Base-by-base conservation (phyloP, 2,797 vertebrate species). In the Microtus obscurus region DNA sequence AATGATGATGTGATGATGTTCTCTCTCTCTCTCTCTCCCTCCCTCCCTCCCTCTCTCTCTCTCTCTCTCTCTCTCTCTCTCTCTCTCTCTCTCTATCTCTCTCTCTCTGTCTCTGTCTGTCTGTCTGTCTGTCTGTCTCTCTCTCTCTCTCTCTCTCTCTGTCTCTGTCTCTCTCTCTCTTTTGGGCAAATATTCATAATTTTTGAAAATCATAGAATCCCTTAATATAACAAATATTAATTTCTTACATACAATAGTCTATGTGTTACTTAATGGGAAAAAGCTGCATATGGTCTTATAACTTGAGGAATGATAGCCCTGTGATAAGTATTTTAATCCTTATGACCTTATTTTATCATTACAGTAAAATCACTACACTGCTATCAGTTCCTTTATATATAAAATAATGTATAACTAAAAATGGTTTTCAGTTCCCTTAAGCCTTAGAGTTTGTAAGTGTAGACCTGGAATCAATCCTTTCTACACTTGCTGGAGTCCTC, bases 381-480 rank as follows among this genome's bases (percentile, higher is more conserved):
- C 6, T 40, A 5, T 3, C 71, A 71, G 56, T 80, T 29, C 11
- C 5, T 14, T 90, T 79, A 71, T 61, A 56, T 8, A 69, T 76
- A 45, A 23, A 81, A 51, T 23, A 27, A 43, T 53, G 6, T 37
- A 27, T 14, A 89, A 69, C n/a, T 85, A 76, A 67, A 89, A 87
- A 87, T 73, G 40, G 25, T 74, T 77, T 67, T 37, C 65, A 69
- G 6, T 95, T 79, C 17, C 40, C 53, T 13, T 25, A 56, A 67
- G 16, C 59, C 21, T 27, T 21, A n/a, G 8, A n/a, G 8, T 76
- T 73, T 51, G 2, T 80, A 79, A 82, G 23, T 19, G 29, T 43
- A 81, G 45, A 78, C 34, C 7, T 93, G 27, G 40, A 95, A 90
- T 91, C 21, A 7, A 34, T 56, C 11, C 12, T 95, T 95, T 65